Evolutionary conservation across 2,113 vertebrate species (phyloP).

Genomic region (Pica pica): DNA sequence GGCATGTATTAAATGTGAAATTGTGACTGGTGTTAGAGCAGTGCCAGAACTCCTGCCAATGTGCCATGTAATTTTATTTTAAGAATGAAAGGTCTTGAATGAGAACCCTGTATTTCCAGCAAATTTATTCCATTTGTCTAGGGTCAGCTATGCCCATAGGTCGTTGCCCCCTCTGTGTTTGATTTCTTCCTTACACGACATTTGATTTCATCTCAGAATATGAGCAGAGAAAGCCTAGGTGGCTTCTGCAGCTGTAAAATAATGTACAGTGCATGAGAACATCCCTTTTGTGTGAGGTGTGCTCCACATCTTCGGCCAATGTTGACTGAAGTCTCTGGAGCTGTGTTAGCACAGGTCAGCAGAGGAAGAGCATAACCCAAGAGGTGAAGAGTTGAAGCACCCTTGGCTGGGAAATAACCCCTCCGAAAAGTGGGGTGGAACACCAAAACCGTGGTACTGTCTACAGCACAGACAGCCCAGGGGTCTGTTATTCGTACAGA

Average conservation of each 20-base stretch:
- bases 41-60: slow-evolving; percentile 28
- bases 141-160: slow-evolving; percentile 35
- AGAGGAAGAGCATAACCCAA: background rate
- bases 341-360: background rate
- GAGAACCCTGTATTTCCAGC: slow-evolving; percentile 40
- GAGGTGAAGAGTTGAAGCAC: background rate
- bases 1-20: slow-evolving; percentile 28
- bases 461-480: background rate
- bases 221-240: background rate
- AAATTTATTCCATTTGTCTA: slow-evolving; percentile 56
- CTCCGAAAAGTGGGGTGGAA: background rate
- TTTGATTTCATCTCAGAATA: slow-evolving; percentile 46
- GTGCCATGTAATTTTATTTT: slow-evolving; percentile 51
- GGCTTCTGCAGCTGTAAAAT: background rate
- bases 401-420: background rate
- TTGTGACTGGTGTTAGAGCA: slow-evolving; percentile 21
- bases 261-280: background rate
- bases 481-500: fast-evolving
- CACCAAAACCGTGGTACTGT: background rate
- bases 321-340: background rate
- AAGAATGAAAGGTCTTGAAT: slow-evolving; percentile 44
- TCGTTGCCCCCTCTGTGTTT: slow-evolving; percentile 25
- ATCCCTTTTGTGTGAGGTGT: background rate
- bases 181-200: slow-evolving; percentile 36
- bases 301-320: background rate